Percentiles rank a stretch among this genome's conserved stretches.
These are phyloP conservation scores for Leuciscus idus DNA, from an alignment of 2,113 vertebrate species.

Conservation along the genomic window DNA sequence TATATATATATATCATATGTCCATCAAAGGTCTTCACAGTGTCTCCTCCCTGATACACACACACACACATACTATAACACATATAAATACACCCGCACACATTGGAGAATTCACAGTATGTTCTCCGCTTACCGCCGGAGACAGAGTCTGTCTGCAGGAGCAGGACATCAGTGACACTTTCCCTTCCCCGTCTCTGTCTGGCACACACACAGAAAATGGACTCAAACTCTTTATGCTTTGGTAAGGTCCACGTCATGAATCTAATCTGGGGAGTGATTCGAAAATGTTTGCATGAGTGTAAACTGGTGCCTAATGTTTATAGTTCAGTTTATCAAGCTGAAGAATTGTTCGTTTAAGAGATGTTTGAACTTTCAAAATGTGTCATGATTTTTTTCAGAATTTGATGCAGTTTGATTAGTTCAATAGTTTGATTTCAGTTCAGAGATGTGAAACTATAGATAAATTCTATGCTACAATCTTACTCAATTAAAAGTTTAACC, in stretches of 20 bases:
- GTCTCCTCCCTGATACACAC: background rate
- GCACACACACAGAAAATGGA: slow-evolving; percentile 1
- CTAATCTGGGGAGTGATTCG: background rate
- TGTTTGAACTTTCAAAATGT: background rate
- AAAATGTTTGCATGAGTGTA: background rate
- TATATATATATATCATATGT: slow-evolving; percentile 20
- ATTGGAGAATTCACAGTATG: slow-evolving; percentile 26
- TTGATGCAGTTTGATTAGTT: background rate
- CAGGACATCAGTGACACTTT: slow-evolving; percentile 45
- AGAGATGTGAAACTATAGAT: background rate
- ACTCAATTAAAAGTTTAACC: background rate
- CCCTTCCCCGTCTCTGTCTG: background rate
- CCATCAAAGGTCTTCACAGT: slow-evolving; percentile 10
- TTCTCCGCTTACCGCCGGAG: slow-evolving; percentile 17
- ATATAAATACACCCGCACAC: slow-evolving; percentile 64
- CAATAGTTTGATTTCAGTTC: background rate
- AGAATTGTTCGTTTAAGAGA: background rate
- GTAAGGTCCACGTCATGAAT: background rate
- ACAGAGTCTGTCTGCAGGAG: slow-evolving; percentile 37
- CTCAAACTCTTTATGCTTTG: background rate
- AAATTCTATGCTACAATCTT: background rate
- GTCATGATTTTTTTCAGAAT: background rate
- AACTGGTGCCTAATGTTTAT: background rate
- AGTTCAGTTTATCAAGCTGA: background rate
- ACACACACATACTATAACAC: background rate